Evolutionary conservation across 2,113 vertebrate species (phyloP), one percentile per base, ranked within the genome.

Genomic region (Leucopsar rothschildi): DNA sequence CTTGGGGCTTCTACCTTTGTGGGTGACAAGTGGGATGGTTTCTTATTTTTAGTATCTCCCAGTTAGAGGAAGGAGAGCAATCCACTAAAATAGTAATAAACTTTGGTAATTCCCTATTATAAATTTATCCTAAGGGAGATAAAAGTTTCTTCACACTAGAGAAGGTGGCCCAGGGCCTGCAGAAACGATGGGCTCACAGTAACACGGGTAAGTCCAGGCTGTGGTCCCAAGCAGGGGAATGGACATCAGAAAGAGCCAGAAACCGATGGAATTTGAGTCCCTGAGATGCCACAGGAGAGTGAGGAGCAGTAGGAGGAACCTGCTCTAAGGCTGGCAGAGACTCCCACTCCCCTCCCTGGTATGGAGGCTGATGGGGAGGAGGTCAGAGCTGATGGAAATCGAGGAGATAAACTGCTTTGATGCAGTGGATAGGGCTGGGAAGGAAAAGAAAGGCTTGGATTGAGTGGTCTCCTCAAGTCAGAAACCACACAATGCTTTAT

Each of bases 401-500:
- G 0, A 88, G 39, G 57, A 50, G 25, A 50, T 27, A 59, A 70
- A 28, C 20, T 71, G 40, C 40, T 83, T 92, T 76, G 70, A 56
- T 29, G 61, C 28, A 45, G 17, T 2, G 17, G 61, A 77, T 52
- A 73, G 50, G 35, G 23, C 39, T 76, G 57, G 37, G 59, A 59
- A 82, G 71, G 89, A 53, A 29, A 56, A 65, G 37, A 56, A 66
- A 44, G 33, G 12, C 56, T 92, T 57, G 81, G 40, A 23, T 13
- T 0, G 8, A 71, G 69, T 35, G 44, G 15, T 69, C 4, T 65
- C 44, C 50, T 70, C 63, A 27, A 42, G 44, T 35, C 57, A 88
- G 79, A 82, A 82, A 45, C 69, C 45, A 64, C 0, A 0, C 0
- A 0, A 39, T 1, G 6, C 49, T 77, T 83, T 52, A 28, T 29